These are phyloP conservation scores for Trachymyrmex cornetzi DNA, from an alignment of 1,140 invertebrate species.

Conservation along the genomic window DNA sequence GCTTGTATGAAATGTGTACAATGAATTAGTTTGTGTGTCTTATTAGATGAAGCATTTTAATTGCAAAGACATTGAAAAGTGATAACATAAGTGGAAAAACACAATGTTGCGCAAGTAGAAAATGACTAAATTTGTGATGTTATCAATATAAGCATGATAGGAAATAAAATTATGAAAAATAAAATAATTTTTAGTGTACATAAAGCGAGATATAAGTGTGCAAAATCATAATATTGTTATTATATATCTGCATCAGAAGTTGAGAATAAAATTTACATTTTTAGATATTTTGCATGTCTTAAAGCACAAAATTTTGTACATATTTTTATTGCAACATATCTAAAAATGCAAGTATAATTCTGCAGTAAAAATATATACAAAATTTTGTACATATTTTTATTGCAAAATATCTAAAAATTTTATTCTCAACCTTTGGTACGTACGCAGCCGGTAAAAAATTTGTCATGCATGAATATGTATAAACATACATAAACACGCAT, in stretches of 20 bases:
- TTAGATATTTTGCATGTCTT: not conserved
- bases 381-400: too few species aligned
- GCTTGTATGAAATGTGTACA: not conserved
- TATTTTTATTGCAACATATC: too few species aligned
- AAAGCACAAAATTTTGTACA: not conserved
- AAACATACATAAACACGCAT: too few species aligned
- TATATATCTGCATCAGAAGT: too few species aligned
- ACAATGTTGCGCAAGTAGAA: not conserved
- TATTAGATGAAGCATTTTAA: not conserved
- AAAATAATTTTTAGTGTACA: not conserved
- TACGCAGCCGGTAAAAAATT: too few species aligned
- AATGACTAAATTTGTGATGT: not conserved
- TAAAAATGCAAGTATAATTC: too few species aligned
- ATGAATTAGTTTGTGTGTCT: not conserved
- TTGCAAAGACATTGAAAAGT: not conserved
- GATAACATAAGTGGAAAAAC: not conserved
- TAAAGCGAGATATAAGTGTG: not conserved
- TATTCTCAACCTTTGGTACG: too few species aligned
- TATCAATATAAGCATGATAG: not conserved
- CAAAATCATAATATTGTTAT: not conserved
- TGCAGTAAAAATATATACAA: not conserved
- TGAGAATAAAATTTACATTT: not conserved
- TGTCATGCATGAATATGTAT: too few species aligned
- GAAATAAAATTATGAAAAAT: not conserved
- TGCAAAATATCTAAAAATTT: too few species aligned